Evolutionary conservation across 2,113 vertebrate species (phyloP).

Genomic region (Thomomys bottae): DNA sequence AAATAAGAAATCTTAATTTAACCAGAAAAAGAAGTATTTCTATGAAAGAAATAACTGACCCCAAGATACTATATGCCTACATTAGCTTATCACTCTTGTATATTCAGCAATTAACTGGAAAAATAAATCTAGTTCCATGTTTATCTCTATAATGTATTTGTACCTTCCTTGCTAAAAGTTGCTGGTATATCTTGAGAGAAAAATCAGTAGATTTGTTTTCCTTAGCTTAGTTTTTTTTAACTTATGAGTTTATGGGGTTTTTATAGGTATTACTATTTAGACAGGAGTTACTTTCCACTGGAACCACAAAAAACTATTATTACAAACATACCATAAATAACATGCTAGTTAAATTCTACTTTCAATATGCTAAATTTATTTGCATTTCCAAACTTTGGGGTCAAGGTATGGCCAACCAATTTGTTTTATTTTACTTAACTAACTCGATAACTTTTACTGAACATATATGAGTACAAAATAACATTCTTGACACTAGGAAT

Average conservation of each 20-base stretch:
- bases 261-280: constrained; percentile 8
- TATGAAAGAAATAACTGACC: not conserved
- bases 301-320: constrained; percentile 1
- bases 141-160: not conserved
- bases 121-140: constrained; percentile 2
- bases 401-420: not conserved
- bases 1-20: constrained; percentile 42
- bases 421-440: constrained; percentile 13
- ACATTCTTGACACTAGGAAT: not conserved
- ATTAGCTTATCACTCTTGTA: not conserved
- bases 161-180: constrained; percentile 40
- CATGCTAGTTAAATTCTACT: constrained; percentile 27
- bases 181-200: constrained; percentile 4
- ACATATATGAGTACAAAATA: not conserved
- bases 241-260: not conserved
- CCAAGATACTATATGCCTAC: not conserved
- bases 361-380: constrained; percentile 40
- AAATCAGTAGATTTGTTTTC: constrained; percentile 37
- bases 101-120: constrained; percentile 6
- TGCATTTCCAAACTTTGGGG: constrained; percentile 34
- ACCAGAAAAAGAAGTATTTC: constrained; percentile 30
- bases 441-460: constrained; percentile 21
- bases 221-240: constrained; percentile 22
- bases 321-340: constrained; percentile 26
- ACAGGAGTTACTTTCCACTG: constrained; percentile 40